Percentiles rank a stretch among this genome's conserved stretches.
Evolutionary conservation across 2,888 invertebrate genomes (phyloP).

Genomic region (Chaetoderma sp.): DNA sequence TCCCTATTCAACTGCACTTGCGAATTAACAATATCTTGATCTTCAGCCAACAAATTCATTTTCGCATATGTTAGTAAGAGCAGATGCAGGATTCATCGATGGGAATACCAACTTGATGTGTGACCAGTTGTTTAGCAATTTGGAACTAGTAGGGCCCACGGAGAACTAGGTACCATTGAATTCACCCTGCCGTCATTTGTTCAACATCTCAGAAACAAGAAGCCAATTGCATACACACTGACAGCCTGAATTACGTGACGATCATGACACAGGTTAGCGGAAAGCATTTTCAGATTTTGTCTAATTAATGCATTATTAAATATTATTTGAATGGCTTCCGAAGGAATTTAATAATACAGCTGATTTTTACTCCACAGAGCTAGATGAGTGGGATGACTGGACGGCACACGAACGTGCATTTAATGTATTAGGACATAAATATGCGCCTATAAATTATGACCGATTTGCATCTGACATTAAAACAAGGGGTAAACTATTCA

Average conservation of each 20-base stretch:
- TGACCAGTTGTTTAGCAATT: too few species aligned
- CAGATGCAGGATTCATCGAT: not conserved
- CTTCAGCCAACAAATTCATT: not conserved
- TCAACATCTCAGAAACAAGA: not conserved
- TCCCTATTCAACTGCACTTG: not conserved
- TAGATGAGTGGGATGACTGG: too few species aligned
- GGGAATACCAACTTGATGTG: too few species aligned
- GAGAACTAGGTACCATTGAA: too few species aligned
- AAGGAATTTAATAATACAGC: conserved; percentile 1
- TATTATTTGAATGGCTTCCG: conserved; percentile 5
- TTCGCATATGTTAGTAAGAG: not conserved
- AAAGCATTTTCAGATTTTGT: conserved; percentile 1
- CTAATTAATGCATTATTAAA: not conserved
- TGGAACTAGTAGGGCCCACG: too few species aligned
- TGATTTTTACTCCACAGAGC: not conserved
- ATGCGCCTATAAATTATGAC: too few species aligned
- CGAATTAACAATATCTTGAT: not conserved
- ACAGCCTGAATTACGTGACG: conserved; percentile 3
- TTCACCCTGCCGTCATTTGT: conserved; percentile 1
- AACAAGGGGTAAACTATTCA: conserved; percentile 4
- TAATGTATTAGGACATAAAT: too few species aligned
- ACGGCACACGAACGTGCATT: too few species aligned
- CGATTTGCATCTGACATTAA: conserved; percentile 13
- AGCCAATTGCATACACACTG: conserved; percentile 2
- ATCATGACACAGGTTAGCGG: conserved; percentile 5